Conservation (phyloP, 2,888 invertebrate genomes). For the Sussaba pulchella region DNA sequence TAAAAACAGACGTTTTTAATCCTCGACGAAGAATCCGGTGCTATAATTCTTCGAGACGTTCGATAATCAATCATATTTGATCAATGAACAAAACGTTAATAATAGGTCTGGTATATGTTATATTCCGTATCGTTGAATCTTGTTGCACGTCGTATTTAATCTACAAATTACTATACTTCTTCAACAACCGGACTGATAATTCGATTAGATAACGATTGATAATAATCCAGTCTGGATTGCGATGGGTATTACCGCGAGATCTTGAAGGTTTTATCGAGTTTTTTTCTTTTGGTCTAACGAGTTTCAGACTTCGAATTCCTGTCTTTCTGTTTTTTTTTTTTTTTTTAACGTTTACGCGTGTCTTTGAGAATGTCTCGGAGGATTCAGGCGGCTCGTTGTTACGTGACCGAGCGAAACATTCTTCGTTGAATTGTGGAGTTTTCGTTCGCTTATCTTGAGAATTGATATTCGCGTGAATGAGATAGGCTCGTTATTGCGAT, state of each 20-base stretch:
- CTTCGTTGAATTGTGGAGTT: slow-evolving; percentile 39
- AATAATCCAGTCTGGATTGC: not conserved
- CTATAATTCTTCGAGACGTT: slow-evolving; percentile 14
- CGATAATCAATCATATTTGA: slow-evolving; percentile 35
- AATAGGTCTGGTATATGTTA: slow-evolving; percentile 1
- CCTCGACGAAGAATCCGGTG: not conserved
- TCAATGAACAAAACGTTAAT: slow-evolving; percentile 14
- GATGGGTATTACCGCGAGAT: slow-evolving; percentile 13
- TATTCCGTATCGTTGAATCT: not conserved
- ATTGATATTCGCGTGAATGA: slow-evolving; percentile 76
- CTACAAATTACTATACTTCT: slow-evolving; percentile 13
- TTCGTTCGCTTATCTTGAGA: slow-evolving; percentile 69
- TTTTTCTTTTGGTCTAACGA: not conserved
- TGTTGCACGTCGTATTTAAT: not conserved
- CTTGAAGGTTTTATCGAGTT: slow-evolving; percentile 1
- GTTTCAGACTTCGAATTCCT: not conserved
- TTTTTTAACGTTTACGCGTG: not conserved
- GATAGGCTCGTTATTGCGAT: slow-evolving; percentile 70
- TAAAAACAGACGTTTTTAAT: slow-evolving; percentile 12
- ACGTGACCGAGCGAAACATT: slow-evolving; percentile 24
- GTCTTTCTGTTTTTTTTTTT: not conserved
- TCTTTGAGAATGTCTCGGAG: not conserved
- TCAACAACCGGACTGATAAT: slow-evolving; percentile 28
- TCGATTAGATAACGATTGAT: slow-evolving; percentile 48
- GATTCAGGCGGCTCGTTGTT: not conserved